Evolutionary conservation across 1,140 invertebrate genomes (phyloP), one percentile per base, ranked within the genome.

Genomic region (Drosophila auraria): DNA sequence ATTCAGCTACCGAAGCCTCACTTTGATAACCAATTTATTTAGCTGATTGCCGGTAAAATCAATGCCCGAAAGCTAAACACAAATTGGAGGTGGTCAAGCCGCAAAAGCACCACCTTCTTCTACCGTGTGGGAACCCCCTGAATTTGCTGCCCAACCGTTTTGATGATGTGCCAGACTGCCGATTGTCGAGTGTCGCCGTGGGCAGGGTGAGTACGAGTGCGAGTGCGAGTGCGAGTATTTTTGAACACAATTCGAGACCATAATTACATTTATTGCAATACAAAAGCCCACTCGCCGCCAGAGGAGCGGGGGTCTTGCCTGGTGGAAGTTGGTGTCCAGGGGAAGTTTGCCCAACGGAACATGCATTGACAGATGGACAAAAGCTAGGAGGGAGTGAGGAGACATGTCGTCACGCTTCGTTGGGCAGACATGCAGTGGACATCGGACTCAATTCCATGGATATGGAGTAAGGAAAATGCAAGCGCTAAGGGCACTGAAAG

Each of bases 321-420:
- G 49, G 45, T 20, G 61, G 25, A 17, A 38, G 5, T 59, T 40
- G 63, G 63, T 71, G 66, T 69, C 66, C 62, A 54, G 63, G 60
- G 78, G 61, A 42, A 54, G 54, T 56, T 58, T 57, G 68, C 57
- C 59, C 7, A 30, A 60, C 47, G 61, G 63, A 51, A 80, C 77
- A 77, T 51, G 50, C 60, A 78, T 77, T 77, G 75, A 61, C 78
- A 80, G 69, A 77, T 66, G 76, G 65, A 64, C 81, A 71, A 65
- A 25, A 40, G 57, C 45, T 20, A 27, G 25, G 45, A 74, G 50
- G 77, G 53, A 61, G 45, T 57, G 58, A 53, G 71, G 77, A 78
- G 79, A 90, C 81, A 86, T 91, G 87, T 90, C 86, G 86, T 82
- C 86, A 90, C 86, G 86, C 87, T 86, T 90, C 87, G 86, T 38